Evolutionary conservation across 2,113 vertebrate species (phyloP), one percentile per base, ranked within the genome.

Genomic region (Oriolus oriolus): DNA sequence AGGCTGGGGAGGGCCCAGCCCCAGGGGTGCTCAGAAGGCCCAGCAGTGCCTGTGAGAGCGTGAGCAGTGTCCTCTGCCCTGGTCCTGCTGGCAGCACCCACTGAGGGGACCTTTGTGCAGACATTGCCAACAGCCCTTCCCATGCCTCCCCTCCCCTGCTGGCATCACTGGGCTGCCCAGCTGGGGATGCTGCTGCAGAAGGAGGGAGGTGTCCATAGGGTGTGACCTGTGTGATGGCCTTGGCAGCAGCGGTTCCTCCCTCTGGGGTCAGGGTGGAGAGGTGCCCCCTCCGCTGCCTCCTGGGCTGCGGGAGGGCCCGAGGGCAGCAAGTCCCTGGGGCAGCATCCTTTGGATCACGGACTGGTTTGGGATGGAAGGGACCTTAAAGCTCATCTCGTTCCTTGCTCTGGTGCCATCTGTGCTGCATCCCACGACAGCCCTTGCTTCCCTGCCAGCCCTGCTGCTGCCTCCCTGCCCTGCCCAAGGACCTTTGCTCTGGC

Each of bases 401-500:
- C 44, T n/a, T 30, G 60, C 42, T 39, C 22, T 22, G 49, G 10
- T 22, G 61, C n/a, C 14, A 1, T 26, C 35, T 68, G 41, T 22
- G 3, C 4, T 3, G 45, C 49, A 18, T 4, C 31, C 39, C 11
- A 5, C 23, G 13, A 54, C 39, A 30, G 35, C 53, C 24, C 3
- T 18, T 12, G 2, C 37, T 42, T 33, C 11, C 49, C 35, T 6
- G 49, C 1, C 4, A 50, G 6, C 56, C 65, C 41, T 13, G 13
- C 53, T 6, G 7, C 68, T 47, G 57, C 52, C 7, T 24, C 71
- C 28, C 4, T 2, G 26, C 56, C 30, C 23, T 23, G 39, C 21
- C 28, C 1, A 0, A 12, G 45, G 21, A n/a, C 5, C 75, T 22
- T n/a, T 0, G 0, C 35, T 16, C n/a, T 50, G 11, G 42, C 17